Percentiles rank a stretch among this genome's conserved stretches.
phyloP scores from a whole-genome alignment of 2,113 vertebrate species.

The Plestiodon gilberti region DNA sequence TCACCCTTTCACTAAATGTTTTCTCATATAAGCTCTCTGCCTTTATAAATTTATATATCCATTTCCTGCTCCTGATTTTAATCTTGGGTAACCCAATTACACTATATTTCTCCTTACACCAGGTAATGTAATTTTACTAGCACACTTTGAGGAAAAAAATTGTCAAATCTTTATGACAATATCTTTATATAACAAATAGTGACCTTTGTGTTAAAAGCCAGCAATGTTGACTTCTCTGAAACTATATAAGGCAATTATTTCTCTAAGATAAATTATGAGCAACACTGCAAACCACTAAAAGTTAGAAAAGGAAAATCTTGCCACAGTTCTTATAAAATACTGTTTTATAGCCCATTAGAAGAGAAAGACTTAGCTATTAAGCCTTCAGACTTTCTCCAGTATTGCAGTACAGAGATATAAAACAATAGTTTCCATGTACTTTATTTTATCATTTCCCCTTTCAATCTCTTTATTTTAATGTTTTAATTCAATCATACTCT shows the following conservation, averaged over 20 bases:
- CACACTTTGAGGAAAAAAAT: background rate
- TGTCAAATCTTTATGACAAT: conserved; percentile 3
- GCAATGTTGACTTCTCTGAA: background rate
- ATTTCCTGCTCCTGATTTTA: background rate
- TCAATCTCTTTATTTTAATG: background rate
- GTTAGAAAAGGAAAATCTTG: background rate
- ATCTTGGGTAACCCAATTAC: background rate
- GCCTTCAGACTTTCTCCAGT: background rate
- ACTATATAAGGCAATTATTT: background rate
- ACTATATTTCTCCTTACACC: background rate
- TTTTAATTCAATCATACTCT: background rate
- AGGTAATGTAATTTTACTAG: background rate
- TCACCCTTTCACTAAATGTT: background rate
- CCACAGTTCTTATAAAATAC: background rate
- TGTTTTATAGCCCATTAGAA: background rate
- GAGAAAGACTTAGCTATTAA: background rate
- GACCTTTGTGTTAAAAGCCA: background rate
- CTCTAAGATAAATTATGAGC: background rate
- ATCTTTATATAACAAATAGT: conserved; percentile 15
- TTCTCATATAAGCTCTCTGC: background rate
- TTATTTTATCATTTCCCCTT: background rate
- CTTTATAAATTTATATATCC: background rate
- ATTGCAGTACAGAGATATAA: background rate
- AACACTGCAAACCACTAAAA: background rate
- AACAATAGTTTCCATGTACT: background rate